Conservation (phyloP, 1,140 invertebrate genomes). For the Campoletis sonorensis region DNA sequence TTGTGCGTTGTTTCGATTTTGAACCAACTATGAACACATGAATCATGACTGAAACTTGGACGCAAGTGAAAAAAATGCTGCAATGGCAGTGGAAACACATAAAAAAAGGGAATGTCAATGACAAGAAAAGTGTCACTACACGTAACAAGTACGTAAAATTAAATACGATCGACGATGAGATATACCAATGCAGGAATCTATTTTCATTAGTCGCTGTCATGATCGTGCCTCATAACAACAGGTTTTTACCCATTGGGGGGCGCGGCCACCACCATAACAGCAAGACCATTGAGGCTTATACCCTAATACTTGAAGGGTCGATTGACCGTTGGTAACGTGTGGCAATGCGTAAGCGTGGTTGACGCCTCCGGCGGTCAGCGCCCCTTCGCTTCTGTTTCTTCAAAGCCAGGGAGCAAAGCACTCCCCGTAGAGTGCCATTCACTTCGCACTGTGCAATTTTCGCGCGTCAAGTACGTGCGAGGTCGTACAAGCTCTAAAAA, state of each 20-base stretch:
- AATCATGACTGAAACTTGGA: too few relatives aligned
- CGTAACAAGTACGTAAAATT: too few relatives aligned
- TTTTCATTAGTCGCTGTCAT: background rate
- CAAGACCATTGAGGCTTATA: background rate
- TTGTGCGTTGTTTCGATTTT: too few relatives aligned
- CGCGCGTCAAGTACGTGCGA: too few relatives aligned
- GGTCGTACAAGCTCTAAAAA: too few relatives aligned
- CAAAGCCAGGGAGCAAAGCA: background rate
- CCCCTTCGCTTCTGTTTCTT: background rate
- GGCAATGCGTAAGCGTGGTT: slow-evolving; percentile 9
- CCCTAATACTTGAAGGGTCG: background rate
- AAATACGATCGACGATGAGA: background rate
- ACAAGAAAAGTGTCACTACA: too few relatives aligned
- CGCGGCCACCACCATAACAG: background rate
- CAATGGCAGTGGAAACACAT: too few relatives aligned
- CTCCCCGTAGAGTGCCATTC: slow-evolving; percentile 6
- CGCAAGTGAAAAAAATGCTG: too few relatives aligned
- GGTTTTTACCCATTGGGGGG: background rate
- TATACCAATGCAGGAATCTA: too few relatives aligned
- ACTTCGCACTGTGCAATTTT: background rate
- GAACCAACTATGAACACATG: too few relatives aligned
- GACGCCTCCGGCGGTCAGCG: slow-evolving; percentile 7
- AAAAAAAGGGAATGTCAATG: too few relatives aligned
- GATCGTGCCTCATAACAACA: background rate
- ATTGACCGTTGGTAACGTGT: slow-evolving; percentile 19